Percentiles rank a stretch among this genome's conserved stretches.
Conservation (phyloP, 2,888 invertebrate species). For the Adela reaumurella region DNA sequence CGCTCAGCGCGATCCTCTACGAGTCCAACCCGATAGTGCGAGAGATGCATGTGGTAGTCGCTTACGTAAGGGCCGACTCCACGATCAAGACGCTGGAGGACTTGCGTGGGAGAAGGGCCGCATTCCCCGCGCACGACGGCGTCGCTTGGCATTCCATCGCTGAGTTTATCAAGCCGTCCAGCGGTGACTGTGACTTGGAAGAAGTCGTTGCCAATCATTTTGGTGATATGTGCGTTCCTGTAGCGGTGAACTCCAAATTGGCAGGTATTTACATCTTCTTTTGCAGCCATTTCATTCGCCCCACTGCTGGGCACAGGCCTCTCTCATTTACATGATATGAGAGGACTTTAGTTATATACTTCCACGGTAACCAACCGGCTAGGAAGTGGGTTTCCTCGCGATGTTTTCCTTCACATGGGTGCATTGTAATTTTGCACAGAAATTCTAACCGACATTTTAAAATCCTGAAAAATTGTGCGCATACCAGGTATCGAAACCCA, state of each 20-base stretch:
- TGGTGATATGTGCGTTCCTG: constrained; percentile 60
- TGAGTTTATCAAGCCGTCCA: constrained; percentile 11
- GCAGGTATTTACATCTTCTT: too few species aligned
- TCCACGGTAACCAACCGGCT: too few species aligned
- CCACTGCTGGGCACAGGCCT: too few species aligned
- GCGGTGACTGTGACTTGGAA: constrained; percentile 1
- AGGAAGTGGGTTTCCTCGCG: too few species aligned
- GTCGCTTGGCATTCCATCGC: constrained; percentile 62
- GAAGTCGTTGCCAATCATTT: constrained; percentile 58
- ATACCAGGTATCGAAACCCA: too few species aligned
- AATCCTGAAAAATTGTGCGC: too few species aligned
- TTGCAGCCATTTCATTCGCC: too few species aligned
- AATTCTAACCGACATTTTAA: too few species aligned
- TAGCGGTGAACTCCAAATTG: constrained; percentile 18
- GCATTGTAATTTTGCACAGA: too few species aligned
- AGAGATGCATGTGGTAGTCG: constrained; percentile 62
- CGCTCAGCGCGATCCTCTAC: constrained; percentile 57
- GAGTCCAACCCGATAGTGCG: constrained; percentile 58
- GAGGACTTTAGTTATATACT: too few species aligned
- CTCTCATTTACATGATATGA: too few species aligned
- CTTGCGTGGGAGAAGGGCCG: constrained; percentile 67
- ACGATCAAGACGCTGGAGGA: constrained; percentile 58
- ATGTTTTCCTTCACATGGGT: too few species aligned
- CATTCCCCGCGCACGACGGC: constrained; percentile 78
- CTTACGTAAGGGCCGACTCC: constrained; percentile 61